phyloP scores from a whole-genome alignment of 2,113 vertebrate genomes.

The Naja naja region DNA sequence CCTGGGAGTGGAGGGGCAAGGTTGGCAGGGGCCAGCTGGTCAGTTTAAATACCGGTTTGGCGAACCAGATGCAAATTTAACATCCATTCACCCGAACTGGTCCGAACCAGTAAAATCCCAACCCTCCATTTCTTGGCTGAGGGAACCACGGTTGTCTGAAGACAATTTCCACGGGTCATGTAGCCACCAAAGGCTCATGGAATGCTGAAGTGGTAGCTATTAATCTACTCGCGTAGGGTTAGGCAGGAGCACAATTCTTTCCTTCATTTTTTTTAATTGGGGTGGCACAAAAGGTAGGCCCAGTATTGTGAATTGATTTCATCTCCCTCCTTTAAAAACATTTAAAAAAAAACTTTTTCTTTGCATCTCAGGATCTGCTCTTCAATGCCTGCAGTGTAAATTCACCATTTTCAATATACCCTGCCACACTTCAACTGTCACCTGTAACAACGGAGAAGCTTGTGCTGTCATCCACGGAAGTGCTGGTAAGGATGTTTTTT shows the following conservation, averaged over 20 bases:
- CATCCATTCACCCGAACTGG: too few relatives aligned
- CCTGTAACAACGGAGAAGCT: not conserved
- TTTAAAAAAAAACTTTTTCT: not conserved
- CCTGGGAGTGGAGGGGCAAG: too few relatives aligned
- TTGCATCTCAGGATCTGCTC: conserved; percentile 7
- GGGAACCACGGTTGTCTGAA: not conserved
- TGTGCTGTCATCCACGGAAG: not conserved
- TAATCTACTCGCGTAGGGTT: not conserved
- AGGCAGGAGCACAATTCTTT: not conserved
- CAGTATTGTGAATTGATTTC: not conserved
- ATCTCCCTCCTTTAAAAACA: not conserved
- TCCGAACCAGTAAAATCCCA: too few relatives aligned
- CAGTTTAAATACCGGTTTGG: too few relatives aligned
- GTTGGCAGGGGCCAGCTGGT: too few relatives aligned
- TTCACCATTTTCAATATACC: not conserved
- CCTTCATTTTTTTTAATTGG: not conserved
- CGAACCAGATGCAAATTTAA: too few relatives aligned
- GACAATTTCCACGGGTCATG: not conserved
- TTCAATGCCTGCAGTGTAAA: not conserved
- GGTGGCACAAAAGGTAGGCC: not conserved
- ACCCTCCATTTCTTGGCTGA: not conserved
- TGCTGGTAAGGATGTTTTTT: not conserved
- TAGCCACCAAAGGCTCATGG: not conserved
- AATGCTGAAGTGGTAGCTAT: not conserved
- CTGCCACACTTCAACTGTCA: not conserved